phyloP scores from a whole-genome alignment of 2,888 invertebrate species.

The Pardosa pseudoannulata region DNA sequence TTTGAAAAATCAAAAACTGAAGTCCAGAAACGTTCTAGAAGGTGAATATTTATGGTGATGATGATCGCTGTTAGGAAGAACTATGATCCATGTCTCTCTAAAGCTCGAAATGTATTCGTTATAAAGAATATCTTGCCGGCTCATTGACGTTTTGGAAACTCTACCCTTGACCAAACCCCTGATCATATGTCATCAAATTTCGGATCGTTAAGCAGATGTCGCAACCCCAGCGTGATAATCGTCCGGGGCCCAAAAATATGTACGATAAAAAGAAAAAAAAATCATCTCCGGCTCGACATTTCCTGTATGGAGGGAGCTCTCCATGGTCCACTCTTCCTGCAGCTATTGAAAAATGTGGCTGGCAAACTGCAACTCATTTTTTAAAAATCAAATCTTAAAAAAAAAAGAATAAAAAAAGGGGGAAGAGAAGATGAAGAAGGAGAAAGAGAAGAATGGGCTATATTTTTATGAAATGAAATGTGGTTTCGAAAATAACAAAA shows the following conservation, averaged over 20 bases:
- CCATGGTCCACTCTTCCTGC: constrained; percentile 13
- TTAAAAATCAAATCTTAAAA: constrained; percentile 31
- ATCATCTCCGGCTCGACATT: not conserved
- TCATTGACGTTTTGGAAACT: constrained; percentile 1
- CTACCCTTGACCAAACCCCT: not conserved
- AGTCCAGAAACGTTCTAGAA: no score
- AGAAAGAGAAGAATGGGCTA: constrained; percentile 57
- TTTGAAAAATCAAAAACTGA: no score
- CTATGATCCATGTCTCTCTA: no score
- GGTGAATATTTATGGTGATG: no score
- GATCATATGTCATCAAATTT: constrained; percentile 9
- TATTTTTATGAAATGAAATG: constrained; percentile 69
- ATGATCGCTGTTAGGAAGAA: no score
- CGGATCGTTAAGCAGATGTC: constrained; percentile 19
- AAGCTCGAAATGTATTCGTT: not conserved
- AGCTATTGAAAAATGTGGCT: constrained; percentile 9
- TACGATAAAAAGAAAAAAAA: not conserved
- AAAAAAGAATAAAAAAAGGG: constrained; percentile 15
- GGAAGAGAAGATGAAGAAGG: not conserved
- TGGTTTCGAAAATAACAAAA: constrained; percentile 42
- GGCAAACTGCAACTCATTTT: constrained; percentile 16
- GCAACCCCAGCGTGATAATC: constrained; percentile 17
- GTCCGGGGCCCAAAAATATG: not conserved
- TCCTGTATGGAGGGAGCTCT: constrained; percentile 11
- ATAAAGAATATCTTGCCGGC: not conserved